A percentile compares a stretch with the other conserved stretches of the same genome.
Conservation (phyloP, 2,113 vertebrate species). For the Scatophagus argus region DNA sequence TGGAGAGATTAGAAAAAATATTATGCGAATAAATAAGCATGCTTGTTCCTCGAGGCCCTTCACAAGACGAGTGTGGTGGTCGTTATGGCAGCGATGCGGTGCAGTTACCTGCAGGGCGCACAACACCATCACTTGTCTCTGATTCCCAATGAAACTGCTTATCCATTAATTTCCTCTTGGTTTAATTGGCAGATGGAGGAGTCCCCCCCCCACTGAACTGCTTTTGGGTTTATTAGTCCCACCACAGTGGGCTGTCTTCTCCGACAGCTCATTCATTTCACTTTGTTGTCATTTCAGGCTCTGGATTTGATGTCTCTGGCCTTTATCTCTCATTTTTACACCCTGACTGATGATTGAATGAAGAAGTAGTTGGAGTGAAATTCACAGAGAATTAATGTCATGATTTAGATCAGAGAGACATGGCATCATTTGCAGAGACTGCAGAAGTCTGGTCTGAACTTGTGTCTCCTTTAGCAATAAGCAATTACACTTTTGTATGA, state of each 20-base stretch:
- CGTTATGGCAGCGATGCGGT: constrained; percentile 1
- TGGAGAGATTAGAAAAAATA: constrained; percentile 35
- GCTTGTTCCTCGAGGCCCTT: constrained; percentile 44
- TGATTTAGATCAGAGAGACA: constrained; percentile 2
- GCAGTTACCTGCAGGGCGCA: constrained; percentile 30
- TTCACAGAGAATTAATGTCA: background rate
- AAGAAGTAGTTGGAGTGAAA: constrained; percentile 19
- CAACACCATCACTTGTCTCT: constrained; percentile 46
- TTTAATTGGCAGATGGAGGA: constrained; percentile 69
- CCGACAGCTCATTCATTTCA: constrained; percentile 61
- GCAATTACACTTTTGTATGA: background rate
- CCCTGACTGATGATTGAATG: constrained; percentile 42
- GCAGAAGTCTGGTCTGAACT: background rate
- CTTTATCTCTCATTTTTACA: constrained; percentile 57
- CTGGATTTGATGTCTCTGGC: constrained; percentile 62
- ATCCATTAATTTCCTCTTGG: constrained; percentile 69
- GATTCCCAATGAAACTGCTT: constrained; percentile 66
- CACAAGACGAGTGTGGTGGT: constrained; percentile 17
- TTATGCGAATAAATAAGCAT: constrained; percentile 50
- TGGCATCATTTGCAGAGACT: background rate
- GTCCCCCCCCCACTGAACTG: constrained; percentile 20
- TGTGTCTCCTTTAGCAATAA: background rate
- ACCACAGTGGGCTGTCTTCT: constrained; percentile 51
- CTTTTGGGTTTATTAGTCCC: constrained; percentile 72
- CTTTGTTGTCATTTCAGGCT: constrained; percentile 65